Evolutionary conservation across 2,797 vertebrate genomes (phyloP).

Genomic region (Chloroceryle inda): DNA sequence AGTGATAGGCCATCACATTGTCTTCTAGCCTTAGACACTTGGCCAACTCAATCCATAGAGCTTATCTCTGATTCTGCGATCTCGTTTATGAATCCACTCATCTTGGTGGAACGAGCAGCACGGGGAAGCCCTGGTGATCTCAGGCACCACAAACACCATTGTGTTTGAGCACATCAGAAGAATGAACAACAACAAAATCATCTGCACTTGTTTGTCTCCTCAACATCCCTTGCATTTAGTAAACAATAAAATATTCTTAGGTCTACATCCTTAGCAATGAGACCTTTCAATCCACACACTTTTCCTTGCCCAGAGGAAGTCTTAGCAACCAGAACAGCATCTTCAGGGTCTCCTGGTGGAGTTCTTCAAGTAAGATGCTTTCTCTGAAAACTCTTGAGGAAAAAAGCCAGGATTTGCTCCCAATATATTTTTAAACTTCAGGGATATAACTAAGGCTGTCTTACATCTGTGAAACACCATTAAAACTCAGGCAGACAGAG

Average conservation of each 20-base stretch:
- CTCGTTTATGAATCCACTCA: not conserved
- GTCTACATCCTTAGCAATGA: not conserved
- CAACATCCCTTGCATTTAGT: not conserved
- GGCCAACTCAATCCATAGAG: not conserved
- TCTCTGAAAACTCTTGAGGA: not conserved
- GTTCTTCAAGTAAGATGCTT: not conserved
- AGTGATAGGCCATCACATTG: not conserved
- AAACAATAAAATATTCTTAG: not conserved
- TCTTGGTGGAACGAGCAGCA: not conserved
- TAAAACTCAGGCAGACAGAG: slow-evolving; percentile 11
- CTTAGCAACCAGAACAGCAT: accelerated
- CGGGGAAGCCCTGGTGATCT: not conserved
- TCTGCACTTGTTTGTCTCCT: not conserved
- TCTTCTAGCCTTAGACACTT: not conserved
- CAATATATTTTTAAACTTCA: not conserved
- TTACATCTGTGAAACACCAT: not conserved
- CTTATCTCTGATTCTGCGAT: not conserved
- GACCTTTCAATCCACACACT: not conserved
- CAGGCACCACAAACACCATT: not conserved
- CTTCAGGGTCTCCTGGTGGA: not conserved
- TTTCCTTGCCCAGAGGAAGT: not conserved
- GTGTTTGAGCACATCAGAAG: not conserved
- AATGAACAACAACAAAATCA: not conserved
- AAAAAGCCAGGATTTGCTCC: not conserved
- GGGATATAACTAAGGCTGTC: not conserved